These are phyloP conservation scores for Ophioderma brevispina DNA, from an alignment of 35 echinoderm and acorn worm genomes.

Conservation along the genomic window DNA sequence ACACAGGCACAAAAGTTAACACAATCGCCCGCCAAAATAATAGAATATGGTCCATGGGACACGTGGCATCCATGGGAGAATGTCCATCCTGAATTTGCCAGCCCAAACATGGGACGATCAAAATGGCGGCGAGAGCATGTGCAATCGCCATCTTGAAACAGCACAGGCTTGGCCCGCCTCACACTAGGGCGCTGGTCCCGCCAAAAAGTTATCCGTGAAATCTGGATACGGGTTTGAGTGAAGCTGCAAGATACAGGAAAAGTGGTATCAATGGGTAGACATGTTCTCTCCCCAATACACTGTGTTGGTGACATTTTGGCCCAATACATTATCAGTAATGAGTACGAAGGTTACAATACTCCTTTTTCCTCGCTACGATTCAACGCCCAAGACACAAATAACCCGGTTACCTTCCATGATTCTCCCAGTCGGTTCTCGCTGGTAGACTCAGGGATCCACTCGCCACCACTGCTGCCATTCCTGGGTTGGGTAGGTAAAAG, in stretches of 20 bases:
- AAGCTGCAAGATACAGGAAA: not conserved
- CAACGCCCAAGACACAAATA: not conserved
- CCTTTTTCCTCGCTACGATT: not conserved
- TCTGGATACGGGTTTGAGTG: not conserved
- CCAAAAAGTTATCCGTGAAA: not conserved
- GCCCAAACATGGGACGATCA: not conserved
- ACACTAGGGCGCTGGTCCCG: not conserved
- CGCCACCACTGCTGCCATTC: not conserved
- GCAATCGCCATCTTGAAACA: not conserved
- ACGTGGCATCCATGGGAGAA: not conserved
- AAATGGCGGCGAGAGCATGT: not conserved
- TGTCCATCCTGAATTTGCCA: not conserved
- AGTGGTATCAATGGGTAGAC: not conserved
- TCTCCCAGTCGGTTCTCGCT: not conserved
- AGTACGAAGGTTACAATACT: not conserved
- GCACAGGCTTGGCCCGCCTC: not conserved
- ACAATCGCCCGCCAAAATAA: not conserved
- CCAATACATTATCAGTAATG: not conserved
- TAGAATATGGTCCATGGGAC: not conserved
- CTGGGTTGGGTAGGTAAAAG: not conserved
- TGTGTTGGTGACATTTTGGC: not conserved
- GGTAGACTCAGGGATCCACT: not conserved
- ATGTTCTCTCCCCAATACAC: not conserved
- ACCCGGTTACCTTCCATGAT: not conserved
- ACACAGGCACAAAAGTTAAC: not conserved